Percentiles rank a stretch among this genome's conserved stretches.
These are phyloP conservation scores for Sphaeramia orbicularis DNA, from an alignment of 2,797 vertebrate species.

Conservation along the genomic window DNA sequence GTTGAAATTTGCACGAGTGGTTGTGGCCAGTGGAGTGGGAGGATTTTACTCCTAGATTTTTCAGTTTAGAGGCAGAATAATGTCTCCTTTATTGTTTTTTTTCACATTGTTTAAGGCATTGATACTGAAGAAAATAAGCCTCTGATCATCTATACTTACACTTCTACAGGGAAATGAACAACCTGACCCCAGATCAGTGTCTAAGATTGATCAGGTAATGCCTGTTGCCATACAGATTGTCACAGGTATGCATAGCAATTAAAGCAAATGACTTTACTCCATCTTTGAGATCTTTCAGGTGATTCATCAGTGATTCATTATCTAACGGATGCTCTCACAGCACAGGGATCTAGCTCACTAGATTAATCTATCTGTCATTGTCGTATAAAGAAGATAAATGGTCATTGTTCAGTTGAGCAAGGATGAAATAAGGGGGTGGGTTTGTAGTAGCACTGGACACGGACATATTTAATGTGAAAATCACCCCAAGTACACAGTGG, in stretches of 20 bases:
- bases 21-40: slow-evolving; percentile 50
- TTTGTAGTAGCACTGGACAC: slow-evolving; percentile 49
- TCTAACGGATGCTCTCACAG: slow-evolving; percentile 73
- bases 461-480: slow-evolving; percentile 68
- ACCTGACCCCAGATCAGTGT: slow-evolving; percentile 40
- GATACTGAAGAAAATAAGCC: slow-evolving; percentile 14
- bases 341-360: slow-evolving; percentile 76
- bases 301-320: slow-evolving; percentile 84
- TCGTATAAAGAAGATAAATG: slow-evolving; percentile 82
- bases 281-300: slow-evolving; percentile 72
- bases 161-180: slow-evolving; percentile 34
- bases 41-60: slow-evolving; percentile 39
- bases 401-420: slow-evolving; percentile 70
- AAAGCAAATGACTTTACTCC: slow-evolving; percentile 58
- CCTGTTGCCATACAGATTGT: slow-evolving; percentile 14
- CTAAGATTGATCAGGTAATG: slow-evolving; percentile 39
- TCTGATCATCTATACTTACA: background rate
- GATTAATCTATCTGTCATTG: slow-evolving; percentile 84
- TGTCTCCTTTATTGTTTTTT: slow-evolving; percentile 11
- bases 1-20: slow-evolving; percentile 56
- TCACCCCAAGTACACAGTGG: slow-evolving; percentile 38
- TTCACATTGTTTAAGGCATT: background rate
- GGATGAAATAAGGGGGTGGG: slow-evolving; percentile 57
- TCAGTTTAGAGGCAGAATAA: slow-evolving; percentile 21
- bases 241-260: slow-evolving; percentile 38